Evolutionary conservation across 1,140 invertebrate species (phyloP).

Genomic region (Mya arenaria): DNA sequence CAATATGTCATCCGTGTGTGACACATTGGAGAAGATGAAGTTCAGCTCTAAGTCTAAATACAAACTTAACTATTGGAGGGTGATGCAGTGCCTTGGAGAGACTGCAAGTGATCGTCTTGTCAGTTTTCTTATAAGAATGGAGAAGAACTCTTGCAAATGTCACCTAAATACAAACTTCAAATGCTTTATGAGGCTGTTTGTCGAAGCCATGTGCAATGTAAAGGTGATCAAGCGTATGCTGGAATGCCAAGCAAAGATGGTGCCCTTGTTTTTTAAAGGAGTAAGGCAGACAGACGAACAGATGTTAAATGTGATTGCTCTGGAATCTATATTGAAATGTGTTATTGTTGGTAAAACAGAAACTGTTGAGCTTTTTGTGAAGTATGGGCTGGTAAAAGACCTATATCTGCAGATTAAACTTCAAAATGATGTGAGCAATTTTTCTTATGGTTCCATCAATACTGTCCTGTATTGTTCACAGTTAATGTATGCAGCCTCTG

Average conservation of each 20-base stretch:
- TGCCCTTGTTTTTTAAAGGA: slow-evolving; percentile 50
- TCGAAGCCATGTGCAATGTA: slow-evolving; percentile 52
- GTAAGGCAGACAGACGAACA: slow-evolving; percentile 52
- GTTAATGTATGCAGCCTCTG: slow-evolving; percentile 41
- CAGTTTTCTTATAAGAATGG: slow-evolving; percentile 32
- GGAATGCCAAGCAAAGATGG: slow-evolving; percentile 35
- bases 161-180: slow-evolving; percentile 41
- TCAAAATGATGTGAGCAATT: slow-evolving; percentile 11
- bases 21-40: slow-evolving; percentile 60
- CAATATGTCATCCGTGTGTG: slow-evolving; percentile 32
- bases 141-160: slow-evolving; percentile 48
- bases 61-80: slow-evolving; percentile 61
- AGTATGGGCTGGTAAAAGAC: slow-evolving; percentile 53
- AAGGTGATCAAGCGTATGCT: slow-evolving; percentile 56
- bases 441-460: slow-evolving; percentile 29
- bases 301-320: slow-evolving; percentile 13
- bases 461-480: slow-evolving; percentile 45
- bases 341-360: slow-evolving; percentile 53
- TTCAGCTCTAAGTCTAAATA: slow-evolving; percentile 56
- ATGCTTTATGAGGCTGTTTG: slow-evolving; percentile 54
- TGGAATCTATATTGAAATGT: slow-evolving; percentile 43
- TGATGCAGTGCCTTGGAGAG: slow-evolving; percentile 62
- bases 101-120: slow-evolving; percentile 36
- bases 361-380: slow-evolving; percentile 43
- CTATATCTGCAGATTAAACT: slow-evolving; percentile 48